Conservation (phyloP, 1,140 invertebrate genomes). For the Pseudomyrmex gracilis region DNA sequence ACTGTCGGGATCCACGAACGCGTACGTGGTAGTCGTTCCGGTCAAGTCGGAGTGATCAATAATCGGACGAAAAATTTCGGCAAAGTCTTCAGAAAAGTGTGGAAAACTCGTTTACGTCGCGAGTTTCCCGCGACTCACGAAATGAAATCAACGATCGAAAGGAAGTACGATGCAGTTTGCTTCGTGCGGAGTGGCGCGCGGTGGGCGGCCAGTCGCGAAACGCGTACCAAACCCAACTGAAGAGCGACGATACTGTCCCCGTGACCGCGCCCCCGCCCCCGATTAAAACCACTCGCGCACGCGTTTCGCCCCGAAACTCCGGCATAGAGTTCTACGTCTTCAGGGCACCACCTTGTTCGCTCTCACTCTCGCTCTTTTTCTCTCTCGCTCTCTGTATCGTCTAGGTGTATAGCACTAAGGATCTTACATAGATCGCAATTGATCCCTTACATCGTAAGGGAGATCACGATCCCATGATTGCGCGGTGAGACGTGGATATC, state of each 20-base stretch:
- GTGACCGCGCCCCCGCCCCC: conserved; percentile 80
- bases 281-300: conserved; percentile 80
- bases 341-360: conserved; percentile 31
- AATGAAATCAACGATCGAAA: not conserved
- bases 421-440: conserved; percentile 44
- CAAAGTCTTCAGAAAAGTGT: not conserved
- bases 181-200: conserved; percentile 35
- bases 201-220: conserved; percentile 76
- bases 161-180: not conserved
- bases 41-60: conserved; percentile 35
- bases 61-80: conserved; percentile 25
- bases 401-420: not conserved
- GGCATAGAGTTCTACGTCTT: conserved; percentile 59
- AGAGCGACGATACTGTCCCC: conserved; percentile 75
- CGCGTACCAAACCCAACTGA: conserved; percentile 84
- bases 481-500: not conserved
- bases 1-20: conserved; percentile 32
- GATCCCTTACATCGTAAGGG: conserved; percentile 11
- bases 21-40: conserved; percentile 32
- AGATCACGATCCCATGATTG: conserved; percentile 23
- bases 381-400: not conserved
- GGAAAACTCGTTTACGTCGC: not conserved
- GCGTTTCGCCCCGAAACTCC: conserved; percentile 78
- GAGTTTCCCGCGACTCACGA: conserved; percentile 7
- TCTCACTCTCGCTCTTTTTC: too few species aligned